A percentile compares a stretch with the other conserved stretches of the same genome.
phyloP scores from a whole-genome alignment of 2,113 vertebrate genomes.

The Megalops atlanticus region DNA sequence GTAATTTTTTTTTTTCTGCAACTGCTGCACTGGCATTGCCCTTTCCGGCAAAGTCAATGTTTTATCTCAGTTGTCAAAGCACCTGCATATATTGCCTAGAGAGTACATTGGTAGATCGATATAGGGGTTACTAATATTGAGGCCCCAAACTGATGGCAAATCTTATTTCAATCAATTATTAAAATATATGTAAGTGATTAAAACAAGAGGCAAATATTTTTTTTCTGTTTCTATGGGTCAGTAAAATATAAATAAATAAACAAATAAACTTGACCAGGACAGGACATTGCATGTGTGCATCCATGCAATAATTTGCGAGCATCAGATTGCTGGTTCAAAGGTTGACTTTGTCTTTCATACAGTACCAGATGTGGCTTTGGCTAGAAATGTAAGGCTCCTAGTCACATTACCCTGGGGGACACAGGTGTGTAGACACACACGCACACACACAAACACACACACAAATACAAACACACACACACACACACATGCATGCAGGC shows the following conservation, averaged over 20 bases:
- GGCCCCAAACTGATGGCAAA: too few relatives aligned
- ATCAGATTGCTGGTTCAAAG: background rate
- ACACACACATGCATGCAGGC: background rate
- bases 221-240: background rate
- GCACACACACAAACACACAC: background rate
- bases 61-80: background rate
- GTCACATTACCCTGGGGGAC: background rate
- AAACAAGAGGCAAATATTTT: background rate
- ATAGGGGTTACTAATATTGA: too few relatives aligned
- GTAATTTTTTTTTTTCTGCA: background rate
- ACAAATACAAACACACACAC: background rate
- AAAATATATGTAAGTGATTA: too few relatives aligned
- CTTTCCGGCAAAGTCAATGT: background rate
- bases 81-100: background rate
- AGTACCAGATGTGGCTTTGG: background rate
- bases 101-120: background rate
- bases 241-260: too few relatives aligned
- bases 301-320: background rate
- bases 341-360: background rate
- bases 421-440: background rate
- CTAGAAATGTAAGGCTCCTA: background rate
- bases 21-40: background rate
- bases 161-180: too few relatives aligned
- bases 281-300: background rate
- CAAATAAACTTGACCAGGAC: too few relatives aligned